Evolutionary conservation across 1,140 invertebrate species (phyloP).

Genomic region (Calycopis cecrops): DNA sequence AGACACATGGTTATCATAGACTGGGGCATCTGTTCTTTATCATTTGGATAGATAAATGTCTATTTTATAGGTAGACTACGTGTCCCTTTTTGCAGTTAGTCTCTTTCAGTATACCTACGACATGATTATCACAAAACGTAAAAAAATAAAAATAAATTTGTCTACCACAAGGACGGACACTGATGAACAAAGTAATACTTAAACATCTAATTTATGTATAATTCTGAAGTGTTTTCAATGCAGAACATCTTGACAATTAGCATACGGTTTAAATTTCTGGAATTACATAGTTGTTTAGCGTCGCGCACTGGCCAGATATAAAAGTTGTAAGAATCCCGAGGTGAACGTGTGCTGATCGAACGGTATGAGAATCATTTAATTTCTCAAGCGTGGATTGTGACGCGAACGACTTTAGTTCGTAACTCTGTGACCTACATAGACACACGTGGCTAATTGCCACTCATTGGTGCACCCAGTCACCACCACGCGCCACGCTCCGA

Average conservation of each 20-base stretch:
- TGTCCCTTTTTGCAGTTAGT: too few species aligned
- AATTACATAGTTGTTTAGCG: neutral
- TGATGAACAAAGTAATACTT: too few species aligned
- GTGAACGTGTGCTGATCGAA: constrained; percentile 25
- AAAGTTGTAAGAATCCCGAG: constrained; percentile 34
- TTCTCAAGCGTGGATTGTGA: constrained; percentile 30
- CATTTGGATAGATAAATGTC: too few species aligned
- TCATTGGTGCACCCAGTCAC: constrained; percentile 35
- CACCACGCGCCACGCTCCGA: constrained; percentile 25
- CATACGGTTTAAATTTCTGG: constrained; percentile 5
- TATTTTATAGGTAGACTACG: too few species aligned
- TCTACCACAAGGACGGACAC: too few species aligned
- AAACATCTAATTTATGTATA: too few species aligned
- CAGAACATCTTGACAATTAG: neutral
- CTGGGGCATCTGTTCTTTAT: too few species aligned
- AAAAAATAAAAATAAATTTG: too few species aligned
- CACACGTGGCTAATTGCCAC: constrained; percentile 51
- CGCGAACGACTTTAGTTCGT: constrained; percentile 27
- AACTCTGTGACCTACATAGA: constrained; percentile 47
- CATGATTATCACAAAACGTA: too few species aligned
- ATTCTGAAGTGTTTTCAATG: too few species aligned
- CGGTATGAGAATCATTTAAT: constrained; percentile 29
- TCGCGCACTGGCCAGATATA: constrained; percentile 1
- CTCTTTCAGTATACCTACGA: too few species aligned
- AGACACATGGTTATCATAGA: too few species aligned